A percentile compares a stretch with the other conserved stretches of the same genome.
phyloP scores from a whole-genome alignment of 2,888 invertebrate genomes.

The Campaea margaritaria region DNA sequence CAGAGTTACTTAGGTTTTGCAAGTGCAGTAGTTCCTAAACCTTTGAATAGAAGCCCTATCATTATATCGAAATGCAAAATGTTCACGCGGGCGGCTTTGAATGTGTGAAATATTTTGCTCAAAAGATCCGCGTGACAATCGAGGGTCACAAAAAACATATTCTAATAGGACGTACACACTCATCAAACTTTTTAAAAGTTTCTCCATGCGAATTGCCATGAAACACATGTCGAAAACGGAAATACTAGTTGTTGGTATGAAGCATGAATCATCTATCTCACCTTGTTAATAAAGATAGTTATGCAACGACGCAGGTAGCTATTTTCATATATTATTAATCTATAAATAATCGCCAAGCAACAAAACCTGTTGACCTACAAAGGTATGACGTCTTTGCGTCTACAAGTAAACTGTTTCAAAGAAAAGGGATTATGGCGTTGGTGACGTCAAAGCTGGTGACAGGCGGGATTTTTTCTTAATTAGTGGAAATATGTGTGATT shows the following conservation, averaged over 20 bases:
- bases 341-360: slow-evolving; percentile 36
- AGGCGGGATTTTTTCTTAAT: slow-evolving; percentile 26
- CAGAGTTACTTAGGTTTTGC: no score
- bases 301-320: slow-evolving; percentile 26
- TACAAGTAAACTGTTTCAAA: slow-evolving; percentile 30
- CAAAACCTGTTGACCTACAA: slow-evolving; percentile 39
- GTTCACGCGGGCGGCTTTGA: no score
- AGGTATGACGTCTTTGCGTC: slow-evolving; percentile 30
- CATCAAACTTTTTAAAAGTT: no score
- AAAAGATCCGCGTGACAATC: no score
- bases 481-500: slow-evolving; percentile 24
- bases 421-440: slow-evolving; percentile 41
- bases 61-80: no score
- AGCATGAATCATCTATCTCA: slow-evolving; percentile 33
- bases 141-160: no score
- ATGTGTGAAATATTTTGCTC: no score
- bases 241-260: slow-evolving; percentile 1
- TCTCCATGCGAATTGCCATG: neutral
- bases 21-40: no score
- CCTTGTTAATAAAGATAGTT: slow-evolving; percentile 26
- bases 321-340: slow-evolving; percentile 35
- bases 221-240: slow-evolving; percentile 14
- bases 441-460: slow-evolving; percentile 37
- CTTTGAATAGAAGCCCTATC: no score
- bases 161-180: no score